Conservation (phyloP, 2,797 vertebrate genomes). For the Enteromius paludinosus region DNA sequence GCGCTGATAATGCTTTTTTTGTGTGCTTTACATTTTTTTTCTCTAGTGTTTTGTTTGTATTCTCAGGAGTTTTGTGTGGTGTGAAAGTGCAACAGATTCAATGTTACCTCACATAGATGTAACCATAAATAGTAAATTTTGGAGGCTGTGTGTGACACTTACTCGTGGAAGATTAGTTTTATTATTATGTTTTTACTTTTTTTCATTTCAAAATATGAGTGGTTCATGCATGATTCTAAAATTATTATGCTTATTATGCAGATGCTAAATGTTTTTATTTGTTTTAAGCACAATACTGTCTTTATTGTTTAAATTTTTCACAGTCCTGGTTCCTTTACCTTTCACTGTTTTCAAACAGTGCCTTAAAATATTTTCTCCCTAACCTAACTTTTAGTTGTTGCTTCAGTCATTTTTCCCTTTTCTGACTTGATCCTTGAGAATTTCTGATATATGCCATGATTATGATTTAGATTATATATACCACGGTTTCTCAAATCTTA, state of each 20-base stretch:
- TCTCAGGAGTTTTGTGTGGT: background rate
- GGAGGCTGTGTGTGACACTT: background rate
- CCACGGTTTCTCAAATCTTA: too few relatives aligned
- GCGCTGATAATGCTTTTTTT: background rate
- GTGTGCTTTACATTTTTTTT: background rate
- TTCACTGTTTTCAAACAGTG: background rate
- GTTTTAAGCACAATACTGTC: background rate
- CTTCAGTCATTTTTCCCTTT: background rate
- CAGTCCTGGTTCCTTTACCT: too few relatives aligned
- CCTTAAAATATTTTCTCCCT: background rate
- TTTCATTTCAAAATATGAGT: background rate
- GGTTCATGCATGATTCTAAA: background rate
- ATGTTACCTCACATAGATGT: background rate
- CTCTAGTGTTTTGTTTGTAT: background rate
- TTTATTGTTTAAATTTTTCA: too few relatives aligned
- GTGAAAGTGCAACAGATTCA: background rate
- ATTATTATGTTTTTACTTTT: background rate
- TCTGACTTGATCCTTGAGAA: background rate
- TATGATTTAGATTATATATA: conserved; percentile 1
- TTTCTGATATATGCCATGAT: background rate
- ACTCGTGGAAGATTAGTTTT: background rate
- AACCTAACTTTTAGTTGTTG: background rate
- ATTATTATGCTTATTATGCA: background rate
- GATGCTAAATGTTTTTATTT: background rate
- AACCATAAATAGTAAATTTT: background rate